Conservation (phyloP, 2,888 invertebrate species). For the Phengaris alcon region DNA sequence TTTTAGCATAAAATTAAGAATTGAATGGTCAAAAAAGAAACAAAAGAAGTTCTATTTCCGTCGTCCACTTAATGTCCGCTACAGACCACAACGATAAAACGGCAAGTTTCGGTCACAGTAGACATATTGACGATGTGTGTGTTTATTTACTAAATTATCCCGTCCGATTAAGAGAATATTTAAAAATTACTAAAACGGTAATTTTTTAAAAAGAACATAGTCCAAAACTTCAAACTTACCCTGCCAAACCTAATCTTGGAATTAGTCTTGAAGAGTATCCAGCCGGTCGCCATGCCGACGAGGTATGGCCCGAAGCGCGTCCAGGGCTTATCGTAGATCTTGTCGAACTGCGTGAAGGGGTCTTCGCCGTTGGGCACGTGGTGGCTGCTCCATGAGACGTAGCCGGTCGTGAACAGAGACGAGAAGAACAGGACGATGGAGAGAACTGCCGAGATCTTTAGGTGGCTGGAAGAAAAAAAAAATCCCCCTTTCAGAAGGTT, state of each 20-base stretch:
- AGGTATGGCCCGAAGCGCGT: constrained; percentile 90
- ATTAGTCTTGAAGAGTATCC: constrained; percentile 90
- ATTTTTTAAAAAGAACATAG: constrained; percentile 32
- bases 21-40: too few relatives aligned
- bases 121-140: too few relatives aligned
- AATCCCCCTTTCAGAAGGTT: too few relatives aligned
- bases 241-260: constrained; percentile 86
- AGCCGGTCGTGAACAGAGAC: constrained; percentile 89
- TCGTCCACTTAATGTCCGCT: too few relatives aligned
- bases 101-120: too few relatives aligned
- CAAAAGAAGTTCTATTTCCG: too few relatives aligned
- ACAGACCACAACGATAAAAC: too few relatives aligned
- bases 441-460: constrained; percentile 85
- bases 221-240: constrained; percentile 57
- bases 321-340: constrained; percentile 95
- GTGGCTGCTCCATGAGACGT: constrained; percentile 87
- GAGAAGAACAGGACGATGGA: constrained; percentile 84
- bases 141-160: too few relatives aligned
- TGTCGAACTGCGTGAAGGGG: constrained; percentile 90
- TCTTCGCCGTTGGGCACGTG: constrained; percentile 89
- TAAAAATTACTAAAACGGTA: too few relatives aligned
- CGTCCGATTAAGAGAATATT: too few relatives aligned
- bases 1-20: too few relatives aligned
- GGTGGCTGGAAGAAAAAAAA: constrained; percentile 78
- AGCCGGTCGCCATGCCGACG: constrained; percentile 90